phyloP scores from a whole-genome alignment of 2,797 vertebrate genomes.

The Dryobates pubescens region DNA sequence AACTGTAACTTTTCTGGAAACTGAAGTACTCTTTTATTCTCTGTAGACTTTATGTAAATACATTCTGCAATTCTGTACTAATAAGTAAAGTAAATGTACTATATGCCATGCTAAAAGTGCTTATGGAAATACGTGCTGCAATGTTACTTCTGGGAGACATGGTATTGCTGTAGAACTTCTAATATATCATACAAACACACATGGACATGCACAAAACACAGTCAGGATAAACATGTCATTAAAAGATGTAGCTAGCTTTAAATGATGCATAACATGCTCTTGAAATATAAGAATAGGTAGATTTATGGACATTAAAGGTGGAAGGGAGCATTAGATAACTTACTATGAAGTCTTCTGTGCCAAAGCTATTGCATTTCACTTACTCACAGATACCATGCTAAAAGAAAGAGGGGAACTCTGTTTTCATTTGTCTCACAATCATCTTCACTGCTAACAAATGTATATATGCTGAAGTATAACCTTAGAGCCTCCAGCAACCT shows the following conservation, averaged over 20 bases:
- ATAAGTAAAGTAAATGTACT: slow-evolving; percentile 8
- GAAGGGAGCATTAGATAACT: not conserved
- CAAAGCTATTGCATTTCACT: not conserved
- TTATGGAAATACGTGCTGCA: not conserved
- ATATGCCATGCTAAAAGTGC: not conserved
- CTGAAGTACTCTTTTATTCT: slow-evolving; percentile 2
- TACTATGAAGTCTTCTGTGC: not conserved
- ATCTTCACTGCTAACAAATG: not conserved
- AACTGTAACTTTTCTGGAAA: not conserved
- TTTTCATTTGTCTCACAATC: not conserved
- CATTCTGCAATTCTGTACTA: slow-evolving; percentile 18
- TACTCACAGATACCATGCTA: not conserved
- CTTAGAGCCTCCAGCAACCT: not conserved
- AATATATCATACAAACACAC: not conserved
- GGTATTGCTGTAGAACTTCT: not conserved
- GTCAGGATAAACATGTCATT: not conserved
- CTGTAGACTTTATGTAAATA: not conserved
- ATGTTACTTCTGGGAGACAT: not conserved
- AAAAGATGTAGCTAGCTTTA: not conserved
- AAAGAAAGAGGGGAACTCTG: not conserved
- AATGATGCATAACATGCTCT: not conserved
- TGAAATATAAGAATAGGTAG: not conserved
- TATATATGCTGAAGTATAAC: too few relatives aligned
- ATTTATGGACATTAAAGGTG: not conserved
- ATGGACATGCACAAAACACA: not conserved